Conservation (phyloP, 2,797 vertebrate genomes). For the Oreonectes daqikongensis region DNA sequence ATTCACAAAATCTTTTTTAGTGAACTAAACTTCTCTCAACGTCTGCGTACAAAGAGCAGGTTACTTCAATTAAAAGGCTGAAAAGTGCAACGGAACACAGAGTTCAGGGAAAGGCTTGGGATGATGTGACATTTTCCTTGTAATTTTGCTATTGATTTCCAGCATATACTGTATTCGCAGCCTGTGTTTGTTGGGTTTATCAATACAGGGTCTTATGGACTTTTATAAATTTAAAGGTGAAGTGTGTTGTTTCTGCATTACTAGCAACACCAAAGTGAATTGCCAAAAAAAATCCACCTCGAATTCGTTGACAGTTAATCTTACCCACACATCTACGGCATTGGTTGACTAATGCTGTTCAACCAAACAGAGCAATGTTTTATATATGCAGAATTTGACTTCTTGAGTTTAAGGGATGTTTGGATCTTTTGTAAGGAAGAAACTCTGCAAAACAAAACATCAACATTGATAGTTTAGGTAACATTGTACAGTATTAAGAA, state of each 20-base stretch:
- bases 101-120: conserved; percentile 18
- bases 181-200: background rate
- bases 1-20: background rate
- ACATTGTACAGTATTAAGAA: too few species aligned
- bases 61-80: conserved; percentile 19
- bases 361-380: background rate
- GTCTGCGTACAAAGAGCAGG: background rate
- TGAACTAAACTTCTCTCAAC: background rate
- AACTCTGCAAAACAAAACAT: too few species aligned
- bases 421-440: too few species aligned
- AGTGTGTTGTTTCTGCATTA: background rate
- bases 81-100: conserved; percentile 21
- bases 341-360: too few species aligned
- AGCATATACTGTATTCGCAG: background rate
- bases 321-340: too few species aligned
- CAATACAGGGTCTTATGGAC: background rate
- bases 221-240: background rate
- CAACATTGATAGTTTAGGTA: too few species aligned
- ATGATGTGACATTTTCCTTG: conserved; percentile 30
- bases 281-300: too few species aligned
- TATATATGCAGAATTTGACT: too few species aligned
- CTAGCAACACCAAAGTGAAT: background rate
- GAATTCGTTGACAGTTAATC: too few species aligned
- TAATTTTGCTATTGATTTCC: conserved; percentile 24
- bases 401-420: too few species aligned